Percentiles rank a stretch among this genome's conserved stretches.
phyloP scores from a whole-genome alignment of 1,140 invertebrate species.

The Cydia pomonella region DNA sequence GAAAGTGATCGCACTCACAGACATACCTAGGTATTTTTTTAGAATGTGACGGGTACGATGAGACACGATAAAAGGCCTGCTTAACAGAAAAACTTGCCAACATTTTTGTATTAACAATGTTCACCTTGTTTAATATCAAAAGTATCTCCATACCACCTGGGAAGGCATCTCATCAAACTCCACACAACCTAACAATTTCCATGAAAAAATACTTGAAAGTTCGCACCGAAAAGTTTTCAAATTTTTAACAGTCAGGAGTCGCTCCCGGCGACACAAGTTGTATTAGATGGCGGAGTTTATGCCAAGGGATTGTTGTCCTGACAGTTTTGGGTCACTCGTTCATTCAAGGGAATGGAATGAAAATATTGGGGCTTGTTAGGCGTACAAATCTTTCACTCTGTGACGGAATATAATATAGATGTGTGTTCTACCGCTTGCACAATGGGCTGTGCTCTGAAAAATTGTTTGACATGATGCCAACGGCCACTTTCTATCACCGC shows the following conservation, averaged over 20 bases:
- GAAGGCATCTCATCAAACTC: not conserved
- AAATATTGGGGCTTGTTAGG: not conserved
- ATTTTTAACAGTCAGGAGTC: not conserved
- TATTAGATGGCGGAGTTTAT: constrained; percentile 10
- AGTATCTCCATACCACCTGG: constrained; percentile 9
- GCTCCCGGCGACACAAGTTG: constrained; percentile 6
- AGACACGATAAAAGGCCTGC: no score
- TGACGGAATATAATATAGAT: no score
- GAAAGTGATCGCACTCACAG: no score
- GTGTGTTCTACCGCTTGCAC: no score
- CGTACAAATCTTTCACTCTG: no score
- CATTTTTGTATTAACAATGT: not conserved
- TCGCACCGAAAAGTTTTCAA: not conserved
- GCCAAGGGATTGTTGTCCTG: not conserved
- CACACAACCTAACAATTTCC: constrained; percentile 11
- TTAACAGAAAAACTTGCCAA: no score
- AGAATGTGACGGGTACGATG: no score
- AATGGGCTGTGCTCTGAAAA: no score
- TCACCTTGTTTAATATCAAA: not conserved
- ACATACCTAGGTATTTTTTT: no score
- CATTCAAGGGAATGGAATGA: not conserved
- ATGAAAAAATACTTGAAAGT: constrained; percentile 12
- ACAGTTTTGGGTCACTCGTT: constrained; percentile 2
- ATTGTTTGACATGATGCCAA: no score
- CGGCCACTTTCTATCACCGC: no score